Conservation (phyloP, 1,140 invertebrate genomes). For the Harpegnathos saltator region DNA sequence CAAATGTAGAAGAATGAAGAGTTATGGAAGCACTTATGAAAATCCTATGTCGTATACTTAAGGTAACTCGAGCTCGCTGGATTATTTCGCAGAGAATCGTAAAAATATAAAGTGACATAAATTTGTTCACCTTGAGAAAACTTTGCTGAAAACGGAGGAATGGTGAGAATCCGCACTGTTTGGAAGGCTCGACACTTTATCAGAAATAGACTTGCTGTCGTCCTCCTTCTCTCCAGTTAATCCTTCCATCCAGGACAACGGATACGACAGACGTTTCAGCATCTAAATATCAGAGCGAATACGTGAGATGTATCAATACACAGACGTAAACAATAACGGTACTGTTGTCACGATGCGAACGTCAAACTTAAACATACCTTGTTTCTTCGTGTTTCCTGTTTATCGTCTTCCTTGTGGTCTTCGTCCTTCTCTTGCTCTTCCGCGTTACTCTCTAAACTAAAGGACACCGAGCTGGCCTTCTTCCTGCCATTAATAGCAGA, state of each 20-base stretch:
- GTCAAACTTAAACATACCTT: slow-evolving; percentile 78
- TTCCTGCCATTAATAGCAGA: slow-evolving; percentile 87
- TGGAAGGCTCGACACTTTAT: slow-evolving; percentile 86
- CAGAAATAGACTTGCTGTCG: slow-evolving; percentile 80
- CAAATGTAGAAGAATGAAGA: slow-evolving; percentile 58
- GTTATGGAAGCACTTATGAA: slow-evolving; percentile 58
- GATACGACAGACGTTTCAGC: slow-evolving; percentile 95
- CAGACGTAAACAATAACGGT: not conserved
- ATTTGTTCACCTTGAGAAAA: slow-evolving; percentile 92
- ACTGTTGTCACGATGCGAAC: not conserved
- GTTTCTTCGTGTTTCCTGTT: slow-evolving; percentile 86
- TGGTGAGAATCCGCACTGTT: slow-evolving; percentile 90
- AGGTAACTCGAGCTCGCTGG: slow-evolving; percentile 31
- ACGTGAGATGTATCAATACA: slow-evolving; percentile 27
- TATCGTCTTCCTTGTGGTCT: slow-evolving; percentile 84
- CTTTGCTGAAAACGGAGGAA: slow-evolving; percentile 93
- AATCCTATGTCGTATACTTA: slow-evolving; percentile 23
- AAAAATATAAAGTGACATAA: not conserved
- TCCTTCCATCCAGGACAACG: slow-evolving; percentile 96
- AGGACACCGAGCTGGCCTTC: slow-evolving; percentile 91
- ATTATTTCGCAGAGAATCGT: slow-evolving; percentile 26
- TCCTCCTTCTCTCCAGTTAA: slow-evolving; percentile 90
- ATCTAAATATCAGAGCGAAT: slow-evolving; percentile 87
- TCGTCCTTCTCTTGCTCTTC: slow-evolving; percentile 84
- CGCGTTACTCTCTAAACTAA: slow-evolving; percentile 89